Conservation (phyloP, 2,113 vertebrate species). For the Gambusia holbrooki region DNA sequence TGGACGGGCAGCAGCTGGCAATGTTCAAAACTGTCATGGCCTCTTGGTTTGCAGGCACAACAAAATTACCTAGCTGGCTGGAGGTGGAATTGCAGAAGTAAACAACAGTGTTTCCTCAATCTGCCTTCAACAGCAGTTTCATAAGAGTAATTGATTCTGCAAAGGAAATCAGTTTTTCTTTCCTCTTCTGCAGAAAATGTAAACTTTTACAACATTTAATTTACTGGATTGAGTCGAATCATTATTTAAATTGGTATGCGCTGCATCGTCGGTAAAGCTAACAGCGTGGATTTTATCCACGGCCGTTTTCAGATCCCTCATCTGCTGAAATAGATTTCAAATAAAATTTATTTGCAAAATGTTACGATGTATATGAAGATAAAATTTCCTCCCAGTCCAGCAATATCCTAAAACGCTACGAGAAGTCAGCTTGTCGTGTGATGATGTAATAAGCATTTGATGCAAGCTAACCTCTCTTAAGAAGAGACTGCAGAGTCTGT, state of each 20-base stretch:
- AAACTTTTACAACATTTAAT: not conserved
- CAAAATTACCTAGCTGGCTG: constrained; percentile 50
- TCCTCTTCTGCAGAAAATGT: not conserved
- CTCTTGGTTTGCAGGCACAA: constrained; percentile 37
- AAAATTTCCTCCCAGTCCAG: not conserved
- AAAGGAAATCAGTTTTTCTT: not conserved
- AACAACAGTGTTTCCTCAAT: constrained; percentile 30
- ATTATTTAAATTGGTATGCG: constrained; percentile 2
- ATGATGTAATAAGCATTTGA: not conserved
- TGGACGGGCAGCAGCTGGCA: constrained; percentile 53
- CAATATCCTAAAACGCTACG: constrained; percentile 1
- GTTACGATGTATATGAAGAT: not conserved
- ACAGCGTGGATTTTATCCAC: not conserved
- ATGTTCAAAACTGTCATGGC: constrained; percentile 45
- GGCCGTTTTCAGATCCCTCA: not conserved
- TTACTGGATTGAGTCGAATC: not conserved
- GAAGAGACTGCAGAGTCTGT: constrained; percentile 9
- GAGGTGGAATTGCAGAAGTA: constrained; percentile 27
- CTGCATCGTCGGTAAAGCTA: not conserved
- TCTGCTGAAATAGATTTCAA: constrained; percentile 1
- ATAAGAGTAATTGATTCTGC: constrained; percentile 3
- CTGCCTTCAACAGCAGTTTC: constrained; percentile 29
- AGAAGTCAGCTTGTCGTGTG: constrained; percentile 7
- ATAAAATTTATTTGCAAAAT: constrained; percentile 14
- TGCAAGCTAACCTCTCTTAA: constrained; percentile 17